Conservation (phyloP, 2,888 invertebrate genomes). For the Yponomeuta sedellus region DNA sequence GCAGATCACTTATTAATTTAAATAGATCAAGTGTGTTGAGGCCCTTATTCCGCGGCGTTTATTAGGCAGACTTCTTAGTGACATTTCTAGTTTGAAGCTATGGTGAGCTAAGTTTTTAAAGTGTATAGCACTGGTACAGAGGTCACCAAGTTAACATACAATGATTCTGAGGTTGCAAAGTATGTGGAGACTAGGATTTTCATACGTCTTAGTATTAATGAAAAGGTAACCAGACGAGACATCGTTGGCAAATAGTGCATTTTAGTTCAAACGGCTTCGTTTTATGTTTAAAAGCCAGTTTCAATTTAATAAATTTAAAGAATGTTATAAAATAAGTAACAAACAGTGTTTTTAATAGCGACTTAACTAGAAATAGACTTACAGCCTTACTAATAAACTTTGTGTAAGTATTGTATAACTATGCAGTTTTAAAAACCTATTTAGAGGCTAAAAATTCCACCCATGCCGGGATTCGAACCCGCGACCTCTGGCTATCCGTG, state of each 20-base stretch:
- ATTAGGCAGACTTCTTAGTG: not conserved
- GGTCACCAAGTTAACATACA: not conserved
- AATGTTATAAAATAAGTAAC: not conserved
- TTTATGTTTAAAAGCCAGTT: not conserved
- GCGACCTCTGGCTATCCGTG: too few relatives aligned
- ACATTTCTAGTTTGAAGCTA: not conserved
- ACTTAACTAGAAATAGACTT: not conserved
- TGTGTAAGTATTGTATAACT: too few relatives aligned
- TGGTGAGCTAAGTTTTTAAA: not conserved
- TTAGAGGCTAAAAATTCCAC: too few relatives aligned
- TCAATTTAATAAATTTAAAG: not conserved
- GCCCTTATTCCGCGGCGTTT: not conserved
- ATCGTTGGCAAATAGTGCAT: not conserved
- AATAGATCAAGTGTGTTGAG: not conserved
- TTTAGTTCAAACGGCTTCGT: not conserved
- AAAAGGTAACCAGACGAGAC: not conserved
- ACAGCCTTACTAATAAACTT: too few relatives aligned
- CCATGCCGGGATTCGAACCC: too few relatives aligned
- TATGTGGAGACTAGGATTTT: not conserved
- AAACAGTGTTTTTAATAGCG: not conserved
- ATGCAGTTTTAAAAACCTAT: too few relatives aligned
- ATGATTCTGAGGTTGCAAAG: not conserved
- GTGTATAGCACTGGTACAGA: not conserved
- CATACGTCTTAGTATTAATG: not conserved
- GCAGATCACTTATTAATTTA: not conserved